Evolutionary conservation across 2,113 vertebrate genomes (phyloP).

Genomic region (Abramis brama): DNA sequence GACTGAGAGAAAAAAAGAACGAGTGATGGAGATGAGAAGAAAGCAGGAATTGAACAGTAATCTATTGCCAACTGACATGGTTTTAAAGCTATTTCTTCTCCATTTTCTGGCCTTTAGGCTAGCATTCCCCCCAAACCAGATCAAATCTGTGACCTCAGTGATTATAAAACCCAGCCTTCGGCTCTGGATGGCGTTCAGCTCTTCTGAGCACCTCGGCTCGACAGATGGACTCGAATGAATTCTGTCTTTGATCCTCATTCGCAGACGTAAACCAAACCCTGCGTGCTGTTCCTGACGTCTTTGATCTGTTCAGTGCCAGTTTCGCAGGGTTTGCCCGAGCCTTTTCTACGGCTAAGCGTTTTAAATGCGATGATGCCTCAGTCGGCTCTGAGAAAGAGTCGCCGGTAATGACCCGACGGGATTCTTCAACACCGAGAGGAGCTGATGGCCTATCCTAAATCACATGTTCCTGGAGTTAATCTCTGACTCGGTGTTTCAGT

Average conservation of each 20-base stretch:
- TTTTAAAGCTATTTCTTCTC: too few species aligned
- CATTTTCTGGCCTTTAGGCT: too few species aligned
- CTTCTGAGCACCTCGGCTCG: background rate
- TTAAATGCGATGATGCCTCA: background rate
- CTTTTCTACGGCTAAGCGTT: background rate
- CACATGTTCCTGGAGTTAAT: slow-evolving; percentile 1
- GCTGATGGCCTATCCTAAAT: background rate
- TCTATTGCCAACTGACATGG: too few species aligned
- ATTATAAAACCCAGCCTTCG: too few species aligned
- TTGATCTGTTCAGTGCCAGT: slow-evolving; percentile 17
- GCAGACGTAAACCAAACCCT: slow-evolving; percentile 1
- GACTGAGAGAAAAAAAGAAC: too few species aligned
- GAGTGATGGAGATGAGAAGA: too few species aligned
- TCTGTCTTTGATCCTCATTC: slow-evolving; percentile 21
- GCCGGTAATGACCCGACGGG: background rate
- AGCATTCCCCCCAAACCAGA: too few species aligned
- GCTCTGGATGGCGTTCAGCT: background rate
- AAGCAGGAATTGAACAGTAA: too few species aligned
- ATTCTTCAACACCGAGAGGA: background rate
- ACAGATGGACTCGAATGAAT: slow-evolving; percentile 17
- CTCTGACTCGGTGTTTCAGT: slow-evolving; percentile 12
- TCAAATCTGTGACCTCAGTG: too few species aligned
- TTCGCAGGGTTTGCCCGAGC: background rate
- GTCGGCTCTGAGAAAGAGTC: background rate
- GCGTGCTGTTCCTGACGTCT: slow-evolving; percentile 23